Evolutionary conservation across 1,140 invertebrate species (phyloP).

Genomic region (Nasonia longicornis): DNA sequence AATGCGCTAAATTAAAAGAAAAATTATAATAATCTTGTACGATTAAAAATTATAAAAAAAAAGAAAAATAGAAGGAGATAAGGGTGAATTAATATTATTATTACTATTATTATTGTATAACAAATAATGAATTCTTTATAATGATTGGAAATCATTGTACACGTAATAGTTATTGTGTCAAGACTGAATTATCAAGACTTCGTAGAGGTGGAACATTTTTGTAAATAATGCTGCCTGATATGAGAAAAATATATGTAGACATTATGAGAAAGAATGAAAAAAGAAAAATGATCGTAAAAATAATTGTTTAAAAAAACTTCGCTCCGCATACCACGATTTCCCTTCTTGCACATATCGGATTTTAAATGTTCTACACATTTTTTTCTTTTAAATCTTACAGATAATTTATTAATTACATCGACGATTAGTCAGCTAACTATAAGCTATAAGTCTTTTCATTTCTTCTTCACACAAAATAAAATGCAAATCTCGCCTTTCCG

Average conservation of each 20-base stretch:
- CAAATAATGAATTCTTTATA: slow-evolving; percentile 48
- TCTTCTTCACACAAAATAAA: slow-evolving; percentile 42
- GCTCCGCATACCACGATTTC: slow-evolving; percentile 28
- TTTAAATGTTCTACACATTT: slow-evolving; percentile 30
- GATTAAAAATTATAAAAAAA: slow-evolving; percentile 46
- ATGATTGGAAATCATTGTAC: slow-evolving; percentile 55
- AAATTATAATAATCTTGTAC: slow-evolving; percentile 35
- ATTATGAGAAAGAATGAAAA: slow-evolving; percentile 54
- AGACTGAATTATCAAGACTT: slow-evolving; percentile 67
- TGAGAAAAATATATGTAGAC: slow-evolving; percentile 61
- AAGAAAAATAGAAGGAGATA: slow-evolving; percentile 44
- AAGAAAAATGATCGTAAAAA: slow-evolving; percentile 40
- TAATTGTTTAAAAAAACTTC: slow-evolving; percentile 32
- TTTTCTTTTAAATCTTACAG: slow-evolving; percentile 31
- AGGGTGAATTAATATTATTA: slow-evolving; percentile 50
- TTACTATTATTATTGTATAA: slow-evolving; percentile 47
- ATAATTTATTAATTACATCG: slow-evolving; percentile 42
- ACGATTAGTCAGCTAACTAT: slow-evolving; percentile 37
- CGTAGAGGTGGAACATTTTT: slow-evolving; percentile 64
- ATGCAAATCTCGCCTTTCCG: slow-evolving; percentile 27
- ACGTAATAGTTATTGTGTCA: slow-evolving; percentile 64
- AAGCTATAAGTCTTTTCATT: slow-evolving; percentile 43
- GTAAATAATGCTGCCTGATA: slow-evolving; percentile 64
- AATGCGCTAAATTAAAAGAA: slow-evolving; percentile 39
- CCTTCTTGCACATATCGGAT: slow-evolving; percentile 21